Evolutionary conservation across 2,888 invertebrate genomes (phyloP).

Genomic region (Thyatira batis): DNA sequence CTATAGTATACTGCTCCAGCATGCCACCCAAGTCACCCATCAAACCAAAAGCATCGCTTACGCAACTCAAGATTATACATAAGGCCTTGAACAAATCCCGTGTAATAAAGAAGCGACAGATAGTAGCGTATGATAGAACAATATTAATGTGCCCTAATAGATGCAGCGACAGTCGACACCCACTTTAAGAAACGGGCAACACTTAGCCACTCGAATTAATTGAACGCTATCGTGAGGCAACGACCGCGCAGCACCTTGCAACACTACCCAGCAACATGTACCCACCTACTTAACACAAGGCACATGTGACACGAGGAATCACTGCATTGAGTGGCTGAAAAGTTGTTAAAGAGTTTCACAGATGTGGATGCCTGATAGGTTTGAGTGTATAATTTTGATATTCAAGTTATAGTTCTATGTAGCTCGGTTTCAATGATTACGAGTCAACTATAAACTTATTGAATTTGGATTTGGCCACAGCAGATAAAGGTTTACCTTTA

Average conservation of each 20-base stretch:
- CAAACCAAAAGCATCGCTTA: not conserved
- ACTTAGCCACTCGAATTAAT: constrained; percentile 40
- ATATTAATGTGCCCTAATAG: constrained; percentile 14
- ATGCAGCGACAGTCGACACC: constrained; percentile 31
- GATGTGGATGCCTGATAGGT: not conserved
- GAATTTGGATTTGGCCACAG: too few relatives aligned
- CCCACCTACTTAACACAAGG: not conserved
- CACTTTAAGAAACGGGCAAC: constrained; percentile 23
- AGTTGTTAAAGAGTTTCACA: not conserved
- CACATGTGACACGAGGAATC: not conserved
- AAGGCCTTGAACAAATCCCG: constrained; percentile 1
- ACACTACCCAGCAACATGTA: not conserved
- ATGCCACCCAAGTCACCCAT: not conserved
- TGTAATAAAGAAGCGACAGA: not conserved
- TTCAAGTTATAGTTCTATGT: too few relatives aligned
- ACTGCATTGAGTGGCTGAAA: not conserved
- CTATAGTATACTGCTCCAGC: too few relatives aligned
- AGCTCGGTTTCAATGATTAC: too few relatives aligned
- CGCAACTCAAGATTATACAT: constrained; percentile 2
- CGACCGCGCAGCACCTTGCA: constrained; percentile 50
- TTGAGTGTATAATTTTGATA: too few relatives aligned
- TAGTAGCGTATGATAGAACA: not conserved
- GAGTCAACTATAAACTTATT: too few relatives aligned
- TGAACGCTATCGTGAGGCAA: constrained; percentile 34
- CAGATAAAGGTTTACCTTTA: too few relatives aligned